Evolutionary conservation across 2,113 vertebrate genomes (phyloP).

Genomic region (Danionella cerebrum): DNA sequence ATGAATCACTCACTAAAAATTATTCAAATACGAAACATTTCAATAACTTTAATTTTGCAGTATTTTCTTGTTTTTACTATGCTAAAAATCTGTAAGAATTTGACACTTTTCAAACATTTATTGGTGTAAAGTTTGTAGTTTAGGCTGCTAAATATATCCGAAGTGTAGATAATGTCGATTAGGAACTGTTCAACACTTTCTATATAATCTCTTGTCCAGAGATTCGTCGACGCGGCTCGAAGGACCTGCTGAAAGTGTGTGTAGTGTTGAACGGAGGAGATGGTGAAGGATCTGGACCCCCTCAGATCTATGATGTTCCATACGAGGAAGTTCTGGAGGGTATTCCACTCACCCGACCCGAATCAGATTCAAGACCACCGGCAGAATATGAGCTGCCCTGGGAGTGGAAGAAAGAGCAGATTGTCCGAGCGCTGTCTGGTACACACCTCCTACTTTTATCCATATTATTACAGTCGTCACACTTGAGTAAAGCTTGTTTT

Average conservation of each 20-base stretch:
- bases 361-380: slow-evolving; percentile 63
- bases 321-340: slow-evolving; percentile 63
- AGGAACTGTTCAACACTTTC: no score
- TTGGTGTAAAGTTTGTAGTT: no score
- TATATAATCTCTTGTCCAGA: slow-evolving; percentile 55
- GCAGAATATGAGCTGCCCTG: slow-evolving; percentile 70
- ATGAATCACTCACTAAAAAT: no score
- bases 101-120: no score
- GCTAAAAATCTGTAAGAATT: no score
- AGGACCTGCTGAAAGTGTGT: slow-evolving; percentile 84
- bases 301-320: slow-evolving; percentile 67
- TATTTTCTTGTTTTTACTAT: no score
- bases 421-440: slow-evolving; percentile 69
- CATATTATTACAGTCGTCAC: background rate
- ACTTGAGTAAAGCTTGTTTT: no score
- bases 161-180: no score
- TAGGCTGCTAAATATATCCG: no score
- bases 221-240: slow-evolving; percentile 84
- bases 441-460: slow-evolving; percentile 17
- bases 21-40: no score
- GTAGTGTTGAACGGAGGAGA: slow-evolving; percentile 74
- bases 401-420: slow-evolving; percentile 74
- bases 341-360: slow-evolving; percentile 64
- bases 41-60: no score
- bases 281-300: slow-evolving; percentile 40